Evolutionary conservation across 2,797 vertebrate genomes (phyloP), one percentile per base, ranked within the genome.

Genomic region (Epinephelus coioides): DNA sequence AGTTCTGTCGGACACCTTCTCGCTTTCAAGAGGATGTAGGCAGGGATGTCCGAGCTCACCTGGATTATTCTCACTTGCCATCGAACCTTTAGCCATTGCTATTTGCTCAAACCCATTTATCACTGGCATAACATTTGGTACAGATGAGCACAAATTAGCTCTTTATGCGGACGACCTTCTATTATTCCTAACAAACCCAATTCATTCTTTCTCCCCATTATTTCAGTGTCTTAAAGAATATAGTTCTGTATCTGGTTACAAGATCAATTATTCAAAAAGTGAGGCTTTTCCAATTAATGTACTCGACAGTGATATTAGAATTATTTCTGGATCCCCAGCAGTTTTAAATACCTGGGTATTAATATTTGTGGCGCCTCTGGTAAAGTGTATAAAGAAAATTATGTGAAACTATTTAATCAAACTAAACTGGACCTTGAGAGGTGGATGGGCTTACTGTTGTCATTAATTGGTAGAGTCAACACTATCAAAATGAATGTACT

Each of bases 341-440:
- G 27, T 57, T 57, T 57, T 57, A 57, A 57, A 56, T 56, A 56
- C 13, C 15, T 27, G 21, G 54, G 54, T n/a, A 57, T 57, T 17
- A 57, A 30, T 57, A 23, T 57, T 57, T 7, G 55, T 54, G 11
- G 27, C 5, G 5, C 27, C 27, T 30, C 27, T 30, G 27, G 27
- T 30, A 30, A 30, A 30, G 27, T 30, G 27, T 30, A 30, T 30
- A 30, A 30, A 30, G 5, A 30, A 30, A 30, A 30, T 30, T 30
- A 30, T 30, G 27, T 30, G 27, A 30, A 6, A 30, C 27, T 30
- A 30, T 30, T 30, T 30, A 30, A 30, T 30, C 27, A 30, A 30
- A 30, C 27, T 30, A 30, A 30, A 30, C 27, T 30, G 27, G 27
- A 30, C 5, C 27, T 30, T 30, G 27, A 30, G 27, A 30, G 27